Evolutionary conservation across 1,140 invertebrate genomes (phyloP).

Genomic region (Aricia agestis): DNA sequence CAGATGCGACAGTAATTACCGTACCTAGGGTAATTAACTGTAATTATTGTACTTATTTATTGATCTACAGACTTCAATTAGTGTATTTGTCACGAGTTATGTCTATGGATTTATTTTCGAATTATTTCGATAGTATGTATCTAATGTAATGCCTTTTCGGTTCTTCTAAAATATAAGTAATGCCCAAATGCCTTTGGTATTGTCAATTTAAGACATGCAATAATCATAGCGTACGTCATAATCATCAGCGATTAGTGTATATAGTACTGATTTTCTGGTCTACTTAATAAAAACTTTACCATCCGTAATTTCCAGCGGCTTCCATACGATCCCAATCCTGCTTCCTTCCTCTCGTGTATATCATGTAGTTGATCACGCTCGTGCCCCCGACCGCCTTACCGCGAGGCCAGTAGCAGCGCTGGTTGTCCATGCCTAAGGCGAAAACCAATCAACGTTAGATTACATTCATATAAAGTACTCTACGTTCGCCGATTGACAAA

Average conservation of each 20-base stretch:
- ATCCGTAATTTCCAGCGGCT: constrained; percentile 64
- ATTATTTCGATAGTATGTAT: too few species aligned
- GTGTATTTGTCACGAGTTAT: too few species aligned
- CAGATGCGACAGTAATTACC: background rate
- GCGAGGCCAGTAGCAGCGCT: constrained; percentile 73
- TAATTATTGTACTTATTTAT: background rate
- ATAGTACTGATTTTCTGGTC: background rate
- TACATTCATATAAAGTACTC: too few species aligned
- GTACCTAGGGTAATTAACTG: background rate
- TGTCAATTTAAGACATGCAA: too few species aligned
- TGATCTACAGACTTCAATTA: background rate
- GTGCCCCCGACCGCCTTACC: constrained; percentile 76
- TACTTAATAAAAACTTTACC: constrained; percentile 34
- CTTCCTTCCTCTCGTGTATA: constrained; percentile 75
- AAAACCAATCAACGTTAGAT: background rate
- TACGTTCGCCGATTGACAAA: too few species aligned
- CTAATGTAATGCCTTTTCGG: too few species aligned
- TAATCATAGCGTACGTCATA: too few species aligned
- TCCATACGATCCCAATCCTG: constrained; percentile 75
- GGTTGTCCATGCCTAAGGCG: constrained; percentile 54
- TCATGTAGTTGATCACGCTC: constrained; percentile 76
- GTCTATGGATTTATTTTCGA: too few species aligned
- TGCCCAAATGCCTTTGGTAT: too few species aligned
- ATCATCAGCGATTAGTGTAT: too few species aligned
- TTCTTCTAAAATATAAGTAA: too few species aligned